Base-by-base conservation (phyloP, 1,140 invertebrate genomes). In the Zaprionus lachaisei region DNA sequence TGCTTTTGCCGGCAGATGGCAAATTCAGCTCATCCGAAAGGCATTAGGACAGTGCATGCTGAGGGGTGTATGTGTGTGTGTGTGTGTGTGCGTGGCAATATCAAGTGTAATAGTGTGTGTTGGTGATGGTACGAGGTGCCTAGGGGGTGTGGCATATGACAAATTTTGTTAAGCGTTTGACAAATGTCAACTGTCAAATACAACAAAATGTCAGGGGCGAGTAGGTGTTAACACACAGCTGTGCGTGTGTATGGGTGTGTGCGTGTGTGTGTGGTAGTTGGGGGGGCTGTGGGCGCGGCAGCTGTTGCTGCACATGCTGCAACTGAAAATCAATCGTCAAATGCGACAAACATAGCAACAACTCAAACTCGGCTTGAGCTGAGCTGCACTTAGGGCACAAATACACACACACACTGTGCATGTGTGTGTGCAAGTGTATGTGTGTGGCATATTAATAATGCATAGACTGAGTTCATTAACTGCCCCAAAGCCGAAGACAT, bases 101-200 rank as follows among this genome's bases (percentile, higher is more conserved):
- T 41, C 31, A 34, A 5, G 5, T 41, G 38, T 41, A 7, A 41
- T 41, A 41, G 38, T 41, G 55, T 55, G 22, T 41, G 58, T 49
- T n/a, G 51, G 7, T 31, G 7, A 9, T 31, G 28, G 28, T 7
- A 31, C 6, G 28, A 7, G 28, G 28, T 7, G n/a, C 14, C 17
- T 3, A 15, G n/a, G 24, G 22, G 9, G 12, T 7, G 55, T 61
- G 56, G 56, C 77, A 74, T 84, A 72, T 83, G 79, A 90, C 85
- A 89, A 82, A 89, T 82, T 89, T 85, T 80, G 85, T 85, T 85
- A 91, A 81, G 79, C 87, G 81, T 81, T 87, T 91, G 87, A 91
- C 87, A 91, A 91, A 91, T 91, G 87, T 91, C 89, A 91, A 83
- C 87, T 91, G 89, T 91, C 83, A 87, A 81, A 82, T 55, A 76